Conservation (phyloP, 2,888 invertebrate genomes). For the Platynereis dumerilii region DNA sequence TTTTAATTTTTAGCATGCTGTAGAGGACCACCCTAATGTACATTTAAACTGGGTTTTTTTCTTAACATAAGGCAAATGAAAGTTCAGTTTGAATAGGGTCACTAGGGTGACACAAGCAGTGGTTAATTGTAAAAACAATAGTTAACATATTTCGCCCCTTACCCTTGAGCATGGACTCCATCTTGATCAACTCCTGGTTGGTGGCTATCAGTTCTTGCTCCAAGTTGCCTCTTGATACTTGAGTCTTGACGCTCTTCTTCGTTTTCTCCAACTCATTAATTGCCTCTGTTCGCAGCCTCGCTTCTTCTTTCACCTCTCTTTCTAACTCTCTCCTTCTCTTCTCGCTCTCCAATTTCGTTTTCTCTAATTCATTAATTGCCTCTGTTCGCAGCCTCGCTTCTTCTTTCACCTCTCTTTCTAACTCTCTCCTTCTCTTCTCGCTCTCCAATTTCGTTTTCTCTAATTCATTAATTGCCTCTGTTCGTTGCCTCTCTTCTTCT, state of each 20-base stretch:
- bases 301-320: slow-evolving; percentile 35
- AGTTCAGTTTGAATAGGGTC: too few species aligned
- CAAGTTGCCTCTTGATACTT: too few species aligned
- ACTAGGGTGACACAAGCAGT: too few species aligned
- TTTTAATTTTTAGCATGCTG: too few species aligned
- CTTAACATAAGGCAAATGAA: too few species aligned
- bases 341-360: slow-evolving; percentile 24
- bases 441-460: slow-evolving; percentile 35
- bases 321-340: slow-evolving; percentile 21
- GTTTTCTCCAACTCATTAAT: slow-evolving; percentile 40
- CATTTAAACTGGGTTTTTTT: too few species aligned
- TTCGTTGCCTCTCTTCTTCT: slow-evolving; percentile 41
- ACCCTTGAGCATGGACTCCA: too few species aligned
- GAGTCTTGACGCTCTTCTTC: slow-evolving; percentile 30
- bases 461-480: slow-evolving; percentile 41
- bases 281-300: slow-evolving; percentile 43
- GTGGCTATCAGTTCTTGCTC: too few species aligned
- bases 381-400: slow-evolving; percentile 43
- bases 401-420: slow-evolving; percentile 33
- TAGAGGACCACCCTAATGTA: too few species aligned
- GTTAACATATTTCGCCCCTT: too few species aligned
- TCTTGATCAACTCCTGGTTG: too few species aligned
- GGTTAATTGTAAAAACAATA: too few species aligned
- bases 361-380: slow-evolving; percentile 40
- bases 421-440: slow-evolving; percentile 27